phyloP scores from a whole-genome alignment of 2,113 vertebrate species.

The Regulus satrapa region DNA sequence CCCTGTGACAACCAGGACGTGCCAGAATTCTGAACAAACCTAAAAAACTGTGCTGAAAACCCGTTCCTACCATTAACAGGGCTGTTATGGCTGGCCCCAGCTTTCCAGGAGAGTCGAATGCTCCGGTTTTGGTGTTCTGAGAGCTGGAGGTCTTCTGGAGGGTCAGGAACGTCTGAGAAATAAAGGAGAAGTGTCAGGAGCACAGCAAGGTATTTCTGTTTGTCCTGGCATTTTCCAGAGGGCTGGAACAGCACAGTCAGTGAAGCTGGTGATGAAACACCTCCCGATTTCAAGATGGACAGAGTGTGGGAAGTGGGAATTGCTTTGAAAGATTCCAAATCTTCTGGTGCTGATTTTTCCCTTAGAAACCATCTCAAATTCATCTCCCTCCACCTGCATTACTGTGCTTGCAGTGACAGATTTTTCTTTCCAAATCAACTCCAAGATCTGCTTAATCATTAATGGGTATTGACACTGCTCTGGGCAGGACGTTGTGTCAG shows the following conservation, averaged over 20 bases:
- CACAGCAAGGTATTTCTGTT: neutral
- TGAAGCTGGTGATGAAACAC: neutral
- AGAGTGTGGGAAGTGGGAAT: neutral
- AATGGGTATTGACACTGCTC: neutral
- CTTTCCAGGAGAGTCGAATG: slow-evolving; percentile 85
- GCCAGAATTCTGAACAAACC: neutral
- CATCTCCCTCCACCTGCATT: neutral
- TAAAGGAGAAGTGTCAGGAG: neutral
- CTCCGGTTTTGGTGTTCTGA: slow-evolving; percentile 82
- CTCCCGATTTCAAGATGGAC: neutral
- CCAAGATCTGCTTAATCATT: neutral
- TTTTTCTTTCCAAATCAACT: neutral
- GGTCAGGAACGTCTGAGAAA: slow-evolving; percentile 84
- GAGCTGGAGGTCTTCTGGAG: slow-evolving; percentile 81
- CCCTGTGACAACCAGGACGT: neutral
- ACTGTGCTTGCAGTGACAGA: neutral
- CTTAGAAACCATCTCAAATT: neutral
- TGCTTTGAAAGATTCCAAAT: neutral
- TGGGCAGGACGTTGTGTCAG: neutral
- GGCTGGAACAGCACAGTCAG: neutral
- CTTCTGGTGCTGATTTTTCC: neutral
- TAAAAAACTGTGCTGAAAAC: too few species aligned
- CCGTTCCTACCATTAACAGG: slow-evolving; percentile 79
- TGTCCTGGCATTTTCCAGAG: neutral
- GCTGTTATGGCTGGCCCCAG: slow-evolving; percentile 86